Conservation (phyloP, 1,140 invertebrate genomes). For the Caenorhabditis briggsae region DNA sequence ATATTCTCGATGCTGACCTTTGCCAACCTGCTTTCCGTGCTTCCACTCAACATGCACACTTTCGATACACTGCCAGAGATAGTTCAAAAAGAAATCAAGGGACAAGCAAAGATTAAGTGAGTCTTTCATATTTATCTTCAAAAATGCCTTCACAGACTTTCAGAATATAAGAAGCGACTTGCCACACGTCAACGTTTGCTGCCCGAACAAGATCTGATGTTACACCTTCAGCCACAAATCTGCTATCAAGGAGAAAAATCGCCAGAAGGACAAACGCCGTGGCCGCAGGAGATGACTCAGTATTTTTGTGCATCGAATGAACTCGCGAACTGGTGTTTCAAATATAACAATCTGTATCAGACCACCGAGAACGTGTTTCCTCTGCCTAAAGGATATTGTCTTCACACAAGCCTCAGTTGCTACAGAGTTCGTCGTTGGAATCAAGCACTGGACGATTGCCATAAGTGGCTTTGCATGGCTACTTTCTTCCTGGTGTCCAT, state of each 20-base stretch:
- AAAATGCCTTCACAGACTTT: neutral
- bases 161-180: neutral
- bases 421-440: neutral
- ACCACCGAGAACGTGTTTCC: neutral
- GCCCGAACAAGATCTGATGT: neutral
- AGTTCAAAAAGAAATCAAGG: neutral
- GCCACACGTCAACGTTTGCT: neutral
- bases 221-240: neutral
- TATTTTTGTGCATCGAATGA: constrained; percentile 12
- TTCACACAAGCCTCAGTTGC: neutral
- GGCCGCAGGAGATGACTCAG: neutral
- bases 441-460: neutral
- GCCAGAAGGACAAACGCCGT: neutral
- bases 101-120: neutral
- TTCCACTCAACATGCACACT: neutral
- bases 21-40: neutral
- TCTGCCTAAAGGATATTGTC: neutral
- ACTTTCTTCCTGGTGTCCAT: neutral
- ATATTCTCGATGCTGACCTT: neutral
- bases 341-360: neutral
- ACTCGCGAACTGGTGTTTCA: neutral
- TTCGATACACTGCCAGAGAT: neutral
- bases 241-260: neutral
- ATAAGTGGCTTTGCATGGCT: neutral
- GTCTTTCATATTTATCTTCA: neutral